phyloP scores from a whole-genome alignment of 2,888 invertebrate genomes.

The Deilephila elpenor region DNA sequence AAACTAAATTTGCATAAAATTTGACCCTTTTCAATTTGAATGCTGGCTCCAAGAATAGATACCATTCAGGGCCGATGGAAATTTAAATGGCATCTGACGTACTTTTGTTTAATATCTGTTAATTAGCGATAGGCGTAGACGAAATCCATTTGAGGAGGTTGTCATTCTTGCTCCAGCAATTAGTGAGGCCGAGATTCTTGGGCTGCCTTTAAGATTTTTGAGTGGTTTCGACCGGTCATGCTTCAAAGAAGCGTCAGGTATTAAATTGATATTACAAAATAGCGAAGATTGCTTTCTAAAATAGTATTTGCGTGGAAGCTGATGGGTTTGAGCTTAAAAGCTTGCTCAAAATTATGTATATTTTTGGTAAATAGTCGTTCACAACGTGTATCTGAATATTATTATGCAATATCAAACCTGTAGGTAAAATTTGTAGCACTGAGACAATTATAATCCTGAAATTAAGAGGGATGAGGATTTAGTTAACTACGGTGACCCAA shows the following conservation, averaged over 20 bases:
- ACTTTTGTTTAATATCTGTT: slow-evolving; percentile 57
- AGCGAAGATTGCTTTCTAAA: neutral
- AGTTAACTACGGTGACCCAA: too few species aligned
- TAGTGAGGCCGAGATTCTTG: neutral
- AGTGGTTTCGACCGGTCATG: neutral
- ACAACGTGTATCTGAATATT: too few species aligned
- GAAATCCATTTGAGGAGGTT: slow-evolving; percentile 7
- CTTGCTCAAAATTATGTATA: too few species aligned
- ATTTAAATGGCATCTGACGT: slow-evolving; percentile 54
- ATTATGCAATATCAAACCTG: too few species aligned
- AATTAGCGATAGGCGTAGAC: slow-evolving; percentile 49
- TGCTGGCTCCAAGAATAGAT: slow-evolving; percentile 42
- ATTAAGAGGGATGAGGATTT: too few species aligned
- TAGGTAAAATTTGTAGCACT: too few species aligned
- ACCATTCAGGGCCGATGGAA: slow-evolving; percentile 52
- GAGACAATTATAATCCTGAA: too few species aligned
- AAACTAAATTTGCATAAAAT: slow-evolving; percentile 53
- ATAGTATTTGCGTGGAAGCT: neutral
- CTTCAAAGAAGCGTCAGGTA: neutral
- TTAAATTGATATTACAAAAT: neutral
- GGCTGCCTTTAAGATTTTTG: neutral
- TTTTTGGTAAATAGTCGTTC: too few species aligned
- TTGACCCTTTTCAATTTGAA: slow-evolving; percentile 52
- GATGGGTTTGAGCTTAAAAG: too few species aligned
- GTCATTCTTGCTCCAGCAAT: slow-evolving; percentile 16